Evolutionary conservation across 2,797 vertebrate species (phyloP).

Genomic region (Mus minutoides): DNA sequence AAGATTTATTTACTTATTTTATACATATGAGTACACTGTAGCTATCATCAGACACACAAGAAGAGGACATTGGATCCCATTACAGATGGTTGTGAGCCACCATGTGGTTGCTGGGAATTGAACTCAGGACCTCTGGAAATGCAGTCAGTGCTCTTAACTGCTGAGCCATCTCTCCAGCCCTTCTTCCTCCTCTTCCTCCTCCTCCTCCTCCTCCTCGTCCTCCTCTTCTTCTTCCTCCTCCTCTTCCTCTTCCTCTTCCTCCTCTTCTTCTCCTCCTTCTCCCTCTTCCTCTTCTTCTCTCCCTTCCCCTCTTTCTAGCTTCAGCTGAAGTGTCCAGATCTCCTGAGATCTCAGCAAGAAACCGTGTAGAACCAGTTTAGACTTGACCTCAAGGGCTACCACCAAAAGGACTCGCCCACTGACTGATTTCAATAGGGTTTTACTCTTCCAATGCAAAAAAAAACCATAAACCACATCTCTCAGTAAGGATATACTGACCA

Average conservation of each 20-base stretch:
- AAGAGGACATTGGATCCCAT: no score
- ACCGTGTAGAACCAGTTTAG: background rate
- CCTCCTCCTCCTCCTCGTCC: background rate
- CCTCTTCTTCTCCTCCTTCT: background rate
- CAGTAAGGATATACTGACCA: constrained; percentile 23
- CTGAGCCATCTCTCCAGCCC: no score
- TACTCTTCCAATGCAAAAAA: background rate
- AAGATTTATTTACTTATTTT: no score
- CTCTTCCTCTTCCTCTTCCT: background rate
- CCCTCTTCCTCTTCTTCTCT: background rate
- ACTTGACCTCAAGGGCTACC: background rate
- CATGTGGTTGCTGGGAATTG: no score
- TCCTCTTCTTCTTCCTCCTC: background rate
- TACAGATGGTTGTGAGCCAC: no score
- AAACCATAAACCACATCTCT: background rate
- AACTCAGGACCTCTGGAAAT: no score
- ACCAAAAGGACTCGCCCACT: fast-evolving
- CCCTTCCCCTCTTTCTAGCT: background rate
- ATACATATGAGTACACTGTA: no score
- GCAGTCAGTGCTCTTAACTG: no score
- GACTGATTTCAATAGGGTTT: background rate
- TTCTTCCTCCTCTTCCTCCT: background rate
- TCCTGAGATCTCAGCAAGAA: background rate
- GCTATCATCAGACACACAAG: no score
- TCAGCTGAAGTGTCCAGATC: background rate